Base-by-base conservation (phyloP, 2,797 vertebrate species). In the Pseudochirops cupreus region DNA sequence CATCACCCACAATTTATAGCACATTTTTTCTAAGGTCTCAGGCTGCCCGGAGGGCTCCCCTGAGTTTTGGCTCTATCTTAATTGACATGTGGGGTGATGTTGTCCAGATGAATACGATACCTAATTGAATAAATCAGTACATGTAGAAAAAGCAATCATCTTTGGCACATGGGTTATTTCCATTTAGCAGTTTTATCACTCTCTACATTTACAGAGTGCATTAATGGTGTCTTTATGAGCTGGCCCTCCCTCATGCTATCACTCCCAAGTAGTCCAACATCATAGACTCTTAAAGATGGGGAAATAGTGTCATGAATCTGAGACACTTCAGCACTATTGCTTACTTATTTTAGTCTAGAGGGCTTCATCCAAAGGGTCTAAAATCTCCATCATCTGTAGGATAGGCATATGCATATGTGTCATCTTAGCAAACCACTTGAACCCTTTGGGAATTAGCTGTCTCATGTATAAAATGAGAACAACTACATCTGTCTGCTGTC, bases 91-190 rank as follows among this genome's bases (percentile, higher is more conserved):
- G 97, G 92, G 93, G 92, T 59, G 91, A 4, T 59, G 56, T 97
- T 98, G 98, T 98, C 98, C 98, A 98, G 97, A 95, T 67, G 94
- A 96, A 94, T 0, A 0, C 97, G 92, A 95, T 21, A 26, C 12
- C 74, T 97, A 94, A 94, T 62, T 95, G 95, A 95, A 92, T 59
- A 93, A 97, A 1, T 90, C 91, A 93, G 95, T 87, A 92, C 53
- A 50, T 5, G 54, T 89, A 53, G 4, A 57, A 57, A 82, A 93
- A 39, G 46, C 56, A 82, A 94, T 58, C 93, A 33, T n/a, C 56
- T 62, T 90, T 94, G 96, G 6, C 53, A 56, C 21, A 74, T n/a
- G 54, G 58, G 87, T 95, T 92, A 91, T 52, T 26, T 5, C 55
- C 92, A 91, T 53, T 92, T 90, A 95, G 82, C 95, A 24, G 46